Conservation (phyloP, 2,113 vertebrate species). For the Lophochroa leadbeateri region DNA sequence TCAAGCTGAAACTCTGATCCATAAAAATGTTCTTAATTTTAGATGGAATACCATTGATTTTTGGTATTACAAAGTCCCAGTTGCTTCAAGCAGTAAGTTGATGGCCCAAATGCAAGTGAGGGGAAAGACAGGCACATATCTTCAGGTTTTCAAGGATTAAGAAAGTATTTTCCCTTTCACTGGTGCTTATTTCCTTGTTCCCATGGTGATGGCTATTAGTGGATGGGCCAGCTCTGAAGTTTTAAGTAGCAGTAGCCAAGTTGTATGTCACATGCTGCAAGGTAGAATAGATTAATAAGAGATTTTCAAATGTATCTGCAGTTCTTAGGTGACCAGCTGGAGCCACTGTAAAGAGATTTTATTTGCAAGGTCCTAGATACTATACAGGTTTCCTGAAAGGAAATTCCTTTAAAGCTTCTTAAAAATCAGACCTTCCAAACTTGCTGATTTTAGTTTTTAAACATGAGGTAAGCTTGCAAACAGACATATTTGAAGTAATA, state of each 20-base stretch:
- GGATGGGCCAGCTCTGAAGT: neutral
- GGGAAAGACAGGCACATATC: neutral
- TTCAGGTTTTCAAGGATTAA: neutral
- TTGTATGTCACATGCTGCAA: neutral
- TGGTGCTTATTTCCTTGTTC: constrained; percentile 21
- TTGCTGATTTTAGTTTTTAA: neutral
- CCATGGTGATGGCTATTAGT: neutral
- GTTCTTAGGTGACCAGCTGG: neutral
- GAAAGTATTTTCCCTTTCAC: neutral
- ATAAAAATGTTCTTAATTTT: neutral
- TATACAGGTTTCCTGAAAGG: neutral
- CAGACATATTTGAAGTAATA: neutral
- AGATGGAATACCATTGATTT: neutral
- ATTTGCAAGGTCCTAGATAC: neutral
- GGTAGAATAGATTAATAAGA: neutral
- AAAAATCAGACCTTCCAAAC: neutral
- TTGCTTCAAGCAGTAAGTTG: neutral
- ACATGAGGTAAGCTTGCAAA: neutral
- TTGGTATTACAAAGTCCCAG: neutral
- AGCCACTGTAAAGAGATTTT: neutral
- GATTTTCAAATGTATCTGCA: neutral
- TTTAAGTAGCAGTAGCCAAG: neutral
- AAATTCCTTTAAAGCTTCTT: neutral
- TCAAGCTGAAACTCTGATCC: neutral
- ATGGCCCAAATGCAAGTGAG: neutral